Evolutionary conservation across 1,140 invertebrate species (phyloP).

Genomic region (Diplogasteroides magnus): DNA sequence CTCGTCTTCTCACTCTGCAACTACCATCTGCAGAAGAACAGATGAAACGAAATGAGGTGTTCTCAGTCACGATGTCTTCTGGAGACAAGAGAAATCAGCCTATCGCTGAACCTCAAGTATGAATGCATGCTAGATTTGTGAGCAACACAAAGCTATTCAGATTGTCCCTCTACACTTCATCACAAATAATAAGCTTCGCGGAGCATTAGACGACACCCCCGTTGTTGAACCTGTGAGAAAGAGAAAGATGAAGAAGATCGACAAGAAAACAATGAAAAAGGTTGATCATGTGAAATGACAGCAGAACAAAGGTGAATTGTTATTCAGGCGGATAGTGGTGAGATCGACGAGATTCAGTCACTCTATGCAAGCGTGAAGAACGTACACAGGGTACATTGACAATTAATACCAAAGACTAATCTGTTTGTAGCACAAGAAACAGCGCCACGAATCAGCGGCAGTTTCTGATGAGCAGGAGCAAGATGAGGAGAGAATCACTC

Average conservation of each 20-base stretch:
- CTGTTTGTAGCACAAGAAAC: too few relatives aligned
- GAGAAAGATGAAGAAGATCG: not conserved
- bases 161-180: not conserved
- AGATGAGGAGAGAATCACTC: not conserved
- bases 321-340: too few relatives aligned
- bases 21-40: not conserved
- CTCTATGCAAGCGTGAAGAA: too few relatives aligned
- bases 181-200: not conserved
- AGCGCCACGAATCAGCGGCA: not conserved
- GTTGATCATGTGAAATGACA: too few relatives aligned
- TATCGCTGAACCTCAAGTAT: not conserved
- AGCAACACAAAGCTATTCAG: too few relatives aligned
- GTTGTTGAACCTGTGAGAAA: not conserved
- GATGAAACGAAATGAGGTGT: not conserved
- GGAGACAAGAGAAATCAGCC: not conserved
- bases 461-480: not conserved
- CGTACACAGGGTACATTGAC: too few relatives aligned
- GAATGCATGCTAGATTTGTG: too few relatives aligned
- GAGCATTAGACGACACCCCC: not conserved
- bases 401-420: too few relatives aligned
- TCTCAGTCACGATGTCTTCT: not conserved
- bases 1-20: not conserved
- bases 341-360: not conserved
- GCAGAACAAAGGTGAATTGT: too few relatives aligned
- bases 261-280: not conserved